Percentiles rank a stretch among this genome's conserved stretches.
phyloP scores from a whole-genome alignment of 2,113 vertebrate species.

The Excalfactoria chinensis region DNA sequence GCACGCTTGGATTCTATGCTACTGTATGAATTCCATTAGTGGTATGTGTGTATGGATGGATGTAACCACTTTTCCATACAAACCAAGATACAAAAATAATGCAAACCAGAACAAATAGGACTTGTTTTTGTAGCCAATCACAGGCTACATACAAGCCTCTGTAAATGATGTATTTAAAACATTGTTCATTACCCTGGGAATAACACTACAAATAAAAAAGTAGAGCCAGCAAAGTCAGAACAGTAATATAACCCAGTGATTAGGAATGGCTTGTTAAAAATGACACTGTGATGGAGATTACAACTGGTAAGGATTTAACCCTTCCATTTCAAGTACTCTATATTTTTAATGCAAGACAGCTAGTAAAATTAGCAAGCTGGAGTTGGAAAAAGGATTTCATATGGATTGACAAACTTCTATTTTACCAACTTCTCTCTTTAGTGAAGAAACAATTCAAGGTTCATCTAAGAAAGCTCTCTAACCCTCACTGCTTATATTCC shows the following conservation, averaged over 20 bases:
- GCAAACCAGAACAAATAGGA: not conserved
- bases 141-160: not conserved
- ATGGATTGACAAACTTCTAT: accelerated
- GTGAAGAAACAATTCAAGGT: not conserved
- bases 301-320: not conserved
- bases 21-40: not conserved
- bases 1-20: not conserved
- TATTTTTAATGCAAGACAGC: not conserved
- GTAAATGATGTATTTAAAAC: not conserved
- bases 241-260: not conserved
- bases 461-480: not conserved
- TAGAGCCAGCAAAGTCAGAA: not conserved
- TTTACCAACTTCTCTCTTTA: not conserved
- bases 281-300: not conserved
- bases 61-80: not conserved
- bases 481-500: not conserved
- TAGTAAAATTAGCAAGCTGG: not conserved
- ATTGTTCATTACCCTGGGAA: not conserved
- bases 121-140: not conserved
- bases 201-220: not conserved
- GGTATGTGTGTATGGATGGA: not conserved
- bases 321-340: not conserved
- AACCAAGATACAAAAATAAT: not conserved
- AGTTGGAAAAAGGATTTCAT: not conserved
- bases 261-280: not conserved